These are phyloP conservation scores for Ichneumon xanthorius DNA, from an alignment of 2,888 invertebrate species.

Conservation along the genomic window DNA sequence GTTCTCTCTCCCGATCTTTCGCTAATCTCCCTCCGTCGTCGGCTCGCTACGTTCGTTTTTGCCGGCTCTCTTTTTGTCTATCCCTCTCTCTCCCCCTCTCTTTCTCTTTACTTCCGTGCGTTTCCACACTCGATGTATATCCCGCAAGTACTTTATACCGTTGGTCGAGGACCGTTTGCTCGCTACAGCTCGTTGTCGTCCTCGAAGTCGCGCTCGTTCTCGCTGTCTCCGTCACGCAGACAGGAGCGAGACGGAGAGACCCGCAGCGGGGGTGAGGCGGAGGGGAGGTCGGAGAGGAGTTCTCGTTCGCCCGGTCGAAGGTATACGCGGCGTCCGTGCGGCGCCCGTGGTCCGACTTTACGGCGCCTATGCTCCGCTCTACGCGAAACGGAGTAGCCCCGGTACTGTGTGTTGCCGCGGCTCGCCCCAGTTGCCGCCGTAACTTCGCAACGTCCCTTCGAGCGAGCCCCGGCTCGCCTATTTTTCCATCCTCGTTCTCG, in stretches of 20 bases:
- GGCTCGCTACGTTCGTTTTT: conserved; percentile 11
- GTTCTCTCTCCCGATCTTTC: conserved; percentile 64
- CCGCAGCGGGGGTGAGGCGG: background rate
- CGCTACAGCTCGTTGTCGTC: conserved; percentile 30
- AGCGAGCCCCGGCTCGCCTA: conserved; percentile 23
- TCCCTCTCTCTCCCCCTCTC: conserved; percentile 30
- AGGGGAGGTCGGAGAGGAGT: background rate
- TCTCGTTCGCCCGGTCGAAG: conserved; percentile 70
- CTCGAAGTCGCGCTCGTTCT: conserved; percentile 38
- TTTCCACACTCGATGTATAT: conserved; percentile 44
- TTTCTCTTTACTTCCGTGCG: conserved; percentile 29
- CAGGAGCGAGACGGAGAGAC: conserved; percentile 34
- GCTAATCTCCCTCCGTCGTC: conserved; percentile 44
- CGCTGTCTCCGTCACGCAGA: conserved; percentile 65
- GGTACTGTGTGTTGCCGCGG: conserved; percentile 52
- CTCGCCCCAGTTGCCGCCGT: conserved; percentile 49
- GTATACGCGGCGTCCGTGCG: conserved; percentile 73
- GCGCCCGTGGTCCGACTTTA: conserved; percentile 74
- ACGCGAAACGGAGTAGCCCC: conserved; percentile 67
- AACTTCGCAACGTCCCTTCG: conserved; percentile 51
- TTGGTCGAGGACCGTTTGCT: conserved; percentile 46
- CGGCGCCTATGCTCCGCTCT: conserved; percentile 71
- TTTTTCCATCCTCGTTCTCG: conserved; percentile 52
- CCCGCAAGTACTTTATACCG: conserved; percentile 27
- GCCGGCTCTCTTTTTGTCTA: conserved; percentile 51